Evolutionary conservation across 2,888 invertebrate species (phyloP).

Genomic region (Meloe dianella): DNA sequence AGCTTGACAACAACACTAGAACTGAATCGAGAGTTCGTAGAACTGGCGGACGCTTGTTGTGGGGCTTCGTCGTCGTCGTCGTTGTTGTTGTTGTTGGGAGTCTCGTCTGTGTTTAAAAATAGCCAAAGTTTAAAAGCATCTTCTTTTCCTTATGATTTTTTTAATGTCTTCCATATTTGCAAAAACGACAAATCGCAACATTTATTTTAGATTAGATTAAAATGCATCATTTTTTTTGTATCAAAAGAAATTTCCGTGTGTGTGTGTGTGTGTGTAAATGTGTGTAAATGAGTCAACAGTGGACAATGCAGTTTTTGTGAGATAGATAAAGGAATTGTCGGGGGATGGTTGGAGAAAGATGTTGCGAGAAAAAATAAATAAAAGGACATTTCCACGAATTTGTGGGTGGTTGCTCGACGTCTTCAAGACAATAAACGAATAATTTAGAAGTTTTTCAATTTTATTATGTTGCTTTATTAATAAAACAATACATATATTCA

Average conservation of each 20-base stretch:
- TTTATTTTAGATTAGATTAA: neutral
- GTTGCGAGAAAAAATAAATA: neutral
- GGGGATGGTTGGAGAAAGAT: neutral
- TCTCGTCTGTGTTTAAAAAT: neutral
- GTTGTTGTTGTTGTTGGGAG: neutral
- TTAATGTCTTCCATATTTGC: neutral
- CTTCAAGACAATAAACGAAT: neutral
- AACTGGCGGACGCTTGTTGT: conserved; percentile 7
- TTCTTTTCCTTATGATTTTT: neutral
- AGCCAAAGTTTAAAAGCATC: neutral
- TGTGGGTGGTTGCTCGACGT: conserved; percentile 5
- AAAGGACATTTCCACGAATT: conserved; percentile 10
- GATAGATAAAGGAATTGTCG: neutral
- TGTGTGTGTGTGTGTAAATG: neutral
- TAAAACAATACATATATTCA: too few species aligned
- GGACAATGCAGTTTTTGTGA: conserved; percentile 15
- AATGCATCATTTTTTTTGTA: neutral
- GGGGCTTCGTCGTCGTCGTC: conserved; percentile 8
- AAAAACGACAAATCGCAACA: neutral
- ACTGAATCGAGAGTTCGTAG: conserved; percentile 11
- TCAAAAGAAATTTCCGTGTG: neutral
- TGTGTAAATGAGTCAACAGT: conserved; percentile 11
- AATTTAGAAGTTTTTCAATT: too few species aligned
- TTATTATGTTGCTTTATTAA: too few species aligned
- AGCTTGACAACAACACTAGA: neutral